These are phyloP conservation scores for Tretioscincus oriximinensis DNA, from an alignment of 2,113 vertebrate genomes.

Conservation along the genomic window DNA sequence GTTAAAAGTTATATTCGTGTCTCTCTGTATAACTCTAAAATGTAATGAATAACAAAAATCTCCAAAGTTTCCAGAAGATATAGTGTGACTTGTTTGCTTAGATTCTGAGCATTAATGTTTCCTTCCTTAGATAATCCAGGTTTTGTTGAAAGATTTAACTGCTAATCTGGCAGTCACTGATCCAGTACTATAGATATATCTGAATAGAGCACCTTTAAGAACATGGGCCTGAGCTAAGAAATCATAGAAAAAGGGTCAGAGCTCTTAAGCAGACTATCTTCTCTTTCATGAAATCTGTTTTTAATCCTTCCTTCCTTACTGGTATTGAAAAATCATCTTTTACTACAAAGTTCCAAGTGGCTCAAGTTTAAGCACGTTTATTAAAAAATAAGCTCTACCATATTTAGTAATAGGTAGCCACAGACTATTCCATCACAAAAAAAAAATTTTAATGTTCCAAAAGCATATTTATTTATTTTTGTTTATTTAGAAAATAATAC, in stretches of 20 bases:
- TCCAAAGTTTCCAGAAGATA: neutral
- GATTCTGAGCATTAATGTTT: neutral
- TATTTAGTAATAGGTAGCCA: neutral
- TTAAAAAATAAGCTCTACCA: neutral
- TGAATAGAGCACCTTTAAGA: constrained; percentile 1
- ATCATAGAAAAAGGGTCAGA: constrained; percentile 4
- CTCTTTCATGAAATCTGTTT: neutral
- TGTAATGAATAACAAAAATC: neutral
- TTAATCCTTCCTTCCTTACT: neutral
- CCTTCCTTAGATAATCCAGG: constrained; percentile 2
- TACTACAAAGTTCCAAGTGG: neutral
- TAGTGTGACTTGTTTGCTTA: neutral
- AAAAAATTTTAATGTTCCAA: neutral
- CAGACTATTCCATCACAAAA: neutral
- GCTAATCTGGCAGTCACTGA: constrained; percentile 1
- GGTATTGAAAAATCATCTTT: neutral
- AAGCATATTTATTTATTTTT: neutral
- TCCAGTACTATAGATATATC: constrained; percentile 3
- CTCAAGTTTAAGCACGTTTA: neutral
- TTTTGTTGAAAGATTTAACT: constrained; percentile 3
- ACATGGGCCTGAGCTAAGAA: neutral
- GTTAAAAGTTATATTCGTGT: neutral
- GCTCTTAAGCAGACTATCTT: neutral
- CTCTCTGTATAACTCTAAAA: neutral
- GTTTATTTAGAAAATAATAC: too few relatives aligned